Evolutionary conservation across 2,797 vertebrate genomes (phyloP).

Genomic region (Scolopax rusticola): DNA sequence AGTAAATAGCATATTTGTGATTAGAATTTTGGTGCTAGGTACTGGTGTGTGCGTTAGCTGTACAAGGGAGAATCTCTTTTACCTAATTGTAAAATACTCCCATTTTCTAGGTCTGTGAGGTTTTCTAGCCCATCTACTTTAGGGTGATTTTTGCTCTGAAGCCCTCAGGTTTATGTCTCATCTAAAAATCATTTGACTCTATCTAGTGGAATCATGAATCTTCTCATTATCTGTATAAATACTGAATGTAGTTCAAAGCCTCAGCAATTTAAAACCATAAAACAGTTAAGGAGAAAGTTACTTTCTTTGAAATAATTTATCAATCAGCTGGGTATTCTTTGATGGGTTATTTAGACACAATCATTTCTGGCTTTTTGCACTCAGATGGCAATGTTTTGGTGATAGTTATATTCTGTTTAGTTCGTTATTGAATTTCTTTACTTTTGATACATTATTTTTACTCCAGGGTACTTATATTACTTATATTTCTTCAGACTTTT

Average conservation of each 20-base stretch:
- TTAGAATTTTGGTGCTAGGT: not conserved
- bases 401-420: not conserved
- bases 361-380: not conserved
- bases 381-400: not conserved
- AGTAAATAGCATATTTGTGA: not conserved
- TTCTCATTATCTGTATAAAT: constrained; percentile 27
- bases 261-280: not conserved
- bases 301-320: not conserved
- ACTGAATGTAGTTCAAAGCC: not conserved
- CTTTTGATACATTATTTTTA: constrained; percentile 22
- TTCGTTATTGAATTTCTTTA: not conserved
- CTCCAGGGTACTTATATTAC: not conserved
- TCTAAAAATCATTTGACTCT: constrained; percentile 30
- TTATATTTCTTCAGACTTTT: not conserved
- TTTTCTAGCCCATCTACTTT: not conserved
- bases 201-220: not conserved
- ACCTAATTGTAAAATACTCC: not conserved
- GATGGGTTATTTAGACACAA: not conserved
- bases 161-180: not conserved
- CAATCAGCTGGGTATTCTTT: not conserved
- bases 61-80: not conserved
- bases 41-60: not conserved
- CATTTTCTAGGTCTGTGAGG: not conserved
- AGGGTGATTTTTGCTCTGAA: not conserved
- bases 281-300: not conserved